A percentile compares a stretch with the other conserved stretches of the same genome.
Conservation (phyloP, 2,797 vertebrate genomes). For the Coregonus ussuriensis region DNA sequence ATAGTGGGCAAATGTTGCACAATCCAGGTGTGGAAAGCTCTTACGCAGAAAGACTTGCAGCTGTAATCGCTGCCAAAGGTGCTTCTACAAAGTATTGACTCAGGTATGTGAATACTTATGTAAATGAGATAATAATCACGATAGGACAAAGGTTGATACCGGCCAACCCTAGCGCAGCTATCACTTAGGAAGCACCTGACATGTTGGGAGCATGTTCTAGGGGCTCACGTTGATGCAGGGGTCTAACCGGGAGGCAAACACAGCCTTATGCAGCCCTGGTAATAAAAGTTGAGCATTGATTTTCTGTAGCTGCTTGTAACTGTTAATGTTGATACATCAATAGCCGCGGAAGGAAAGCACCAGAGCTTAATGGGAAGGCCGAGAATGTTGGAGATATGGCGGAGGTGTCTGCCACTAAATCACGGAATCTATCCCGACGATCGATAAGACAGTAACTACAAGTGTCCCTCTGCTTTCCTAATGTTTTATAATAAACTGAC, state of each 20-base stretch:
- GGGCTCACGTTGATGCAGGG: slow-evolving; percentile 53
- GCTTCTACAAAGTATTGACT: too few species aligned
- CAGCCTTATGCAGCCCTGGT: slow-evolving; percentile 80
- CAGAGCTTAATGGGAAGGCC: slow-evolving; percentile 89
- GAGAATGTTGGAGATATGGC: slow-evolving; percentile 55
- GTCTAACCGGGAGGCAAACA: slow-evolving; percentile 57
- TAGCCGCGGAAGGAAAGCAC: slow-evolving; percentile 93
- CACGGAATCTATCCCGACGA: slow-evolving; percentile 87
- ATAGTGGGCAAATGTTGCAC: too few species aligned
- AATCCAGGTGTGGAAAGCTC: too few species aligned
- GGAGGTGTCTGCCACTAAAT: slow-evolving; percentile 82
- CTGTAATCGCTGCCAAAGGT: too few species aligned
- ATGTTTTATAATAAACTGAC: slow-evolving; percentile 89
- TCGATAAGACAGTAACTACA: slow-evolving; percentile 90
- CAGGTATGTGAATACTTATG: too few species aligned
- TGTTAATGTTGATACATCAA: slow-evolving; percentile 99
- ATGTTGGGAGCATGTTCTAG: slow-evolving; percentile 44
- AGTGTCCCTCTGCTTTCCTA: slow-evolving; percentile 87
- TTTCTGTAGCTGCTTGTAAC: slow-evolving; percentile 99
- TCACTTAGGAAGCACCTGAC: slow-evolving; percentile 75
- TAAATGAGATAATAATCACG: too few species aligned
- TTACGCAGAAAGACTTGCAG: too few species aligned
- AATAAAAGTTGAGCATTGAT: slow-evolving; percentile 98
- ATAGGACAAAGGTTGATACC: too few species aligned
- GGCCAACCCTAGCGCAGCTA: slow-evolving; percentile 57